These are phyloP conservation scores for Callinectes sapidus DNA, from an alignment of 2,888 invertebrate species.

Conservation along the genomic window DNA sequence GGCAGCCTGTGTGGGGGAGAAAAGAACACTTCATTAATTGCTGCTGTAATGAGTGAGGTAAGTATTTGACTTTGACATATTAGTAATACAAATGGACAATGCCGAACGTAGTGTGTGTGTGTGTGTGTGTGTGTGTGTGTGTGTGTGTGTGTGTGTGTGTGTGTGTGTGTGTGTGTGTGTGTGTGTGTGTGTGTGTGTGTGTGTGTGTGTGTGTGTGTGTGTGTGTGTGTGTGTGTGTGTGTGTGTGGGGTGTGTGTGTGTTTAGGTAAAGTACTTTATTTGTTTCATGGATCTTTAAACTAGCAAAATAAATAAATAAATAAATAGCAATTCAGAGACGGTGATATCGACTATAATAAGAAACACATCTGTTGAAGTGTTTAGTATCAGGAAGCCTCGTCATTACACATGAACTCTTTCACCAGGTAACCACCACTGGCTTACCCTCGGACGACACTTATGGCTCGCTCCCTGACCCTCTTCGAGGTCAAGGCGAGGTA, in stretches of 20 bases:
- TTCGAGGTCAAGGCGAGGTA: too few species aligned
- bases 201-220: slow-evolving; percentile 41
- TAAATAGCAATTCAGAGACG: too few species aligned
- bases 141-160: slow-evolving; percentile 46
- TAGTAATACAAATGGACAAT: neutral
- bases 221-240: slow-evolving; percentile 45
- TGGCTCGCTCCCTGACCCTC: too few species aligned
- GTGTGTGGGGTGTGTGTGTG: neutral
- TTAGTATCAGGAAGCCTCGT: too few species aligned
- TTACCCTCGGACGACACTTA: too few species aligned
- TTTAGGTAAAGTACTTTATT: neutral
- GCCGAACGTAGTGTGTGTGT: neutral
- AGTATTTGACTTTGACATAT: neutral
- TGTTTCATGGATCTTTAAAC: too few species aligned
- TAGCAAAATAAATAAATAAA: too few species aligned
- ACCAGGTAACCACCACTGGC: too few species aligned
- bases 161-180: slow-evolving; percentile 40
- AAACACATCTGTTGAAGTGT: too few species aligned
- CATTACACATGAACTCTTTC: too few species aligned
- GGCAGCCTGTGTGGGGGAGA: slow-evolving; percentile 3
- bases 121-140: slow-evolving; percentile 36
- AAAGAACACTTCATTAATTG: neutral
- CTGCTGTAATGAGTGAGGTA: neutral
- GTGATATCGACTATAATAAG: too few species aligned
- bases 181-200: slow-evolving; percentile 22